phyloP scores from a whole-genome alignment of 2,797 vertebrate species.

The Anisognathus igniventris region DNA sequence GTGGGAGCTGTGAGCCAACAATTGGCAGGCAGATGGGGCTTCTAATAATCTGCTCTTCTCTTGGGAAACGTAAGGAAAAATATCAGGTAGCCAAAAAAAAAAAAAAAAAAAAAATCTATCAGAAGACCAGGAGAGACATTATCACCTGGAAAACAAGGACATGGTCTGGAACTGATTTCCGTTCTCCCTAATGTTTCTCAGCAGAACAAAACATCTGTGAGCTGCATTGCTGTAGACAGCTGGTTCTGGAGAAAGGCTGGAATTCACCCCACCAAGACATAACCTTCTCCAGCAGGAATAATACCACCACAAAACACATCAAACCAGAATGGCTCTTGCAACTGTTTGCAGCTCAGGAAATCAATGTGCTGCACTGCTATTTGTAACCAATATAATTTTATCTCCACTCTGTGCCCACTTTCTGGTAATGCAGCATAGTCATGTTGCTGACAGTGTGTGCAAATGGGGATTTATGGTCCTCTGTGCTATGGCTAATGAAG shows the following conservation, averaged over 20 bases:
- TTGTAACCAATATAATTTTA: slow-evolving; percentile 4
- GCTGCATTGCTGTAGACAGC: background rate
- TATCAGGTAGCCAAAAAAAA: background rate
- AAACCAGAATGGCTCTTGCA: background rate
- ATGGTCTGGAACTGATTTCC: background rate
- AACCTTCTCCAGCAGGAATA: background rate
- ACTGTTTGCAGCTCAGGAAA: background rate
- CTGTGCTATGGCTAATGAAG: background rate
- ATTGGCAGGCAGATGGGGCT: background rate
- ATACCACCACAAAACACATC: background rate
- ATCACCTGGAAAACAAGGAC: background rate
- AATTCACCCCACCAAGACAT: background rate
- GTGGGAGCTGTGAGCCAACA: background rate
- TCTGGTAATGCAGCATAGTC: background rate
- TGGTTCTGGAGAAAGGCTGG: background rate
- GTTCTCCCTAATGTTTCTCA: background rate
- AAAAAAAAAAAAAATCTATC: background rate
- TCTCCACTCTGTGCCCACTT: background rate
- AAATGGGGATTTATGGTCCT: background rate
- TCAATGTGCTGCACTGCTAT: background rate
- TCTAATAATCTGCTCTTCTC: background rate
- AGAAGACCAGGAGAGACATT: background rate
- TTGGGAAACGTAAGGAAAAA: background rate
- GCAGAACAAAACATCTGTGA: background rate
- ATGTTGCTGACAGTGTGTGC: background rate